Base-by-base conservation (phyloP, 2,113 vertebrate species). In the Carassius gibelio region DNA sequence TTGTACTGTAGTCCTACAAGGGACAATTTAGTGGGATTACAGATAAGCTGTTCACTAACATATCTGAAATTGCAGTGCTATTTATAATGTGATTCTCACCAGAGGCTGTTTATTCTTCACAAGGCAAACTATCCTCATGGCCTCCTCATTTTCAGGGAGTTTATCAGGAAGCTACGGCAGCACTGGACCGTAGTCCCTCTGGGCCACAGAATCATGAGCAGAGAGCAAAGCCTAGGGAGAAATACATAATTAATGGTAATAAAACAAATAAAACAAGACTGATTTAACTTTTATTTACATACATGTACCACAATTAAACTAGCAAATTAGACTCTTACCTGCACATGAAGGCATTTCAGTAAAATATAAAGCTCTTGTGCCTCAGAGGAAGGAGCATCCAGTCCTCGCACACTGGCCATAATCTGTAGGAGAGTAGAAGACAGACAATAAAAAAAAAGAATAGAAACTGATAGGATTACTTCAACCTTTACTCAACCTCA, bases 101-200 rank as follows among this genome's bases (percentile, higher is more conserved):
- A 98, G 92, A 1, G 96, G 95, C 85, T 97, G 96, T 68, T 97
- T 96, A 89, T 97, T 98, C 92, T 98, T 98, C 87, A 98, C 96
- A 88, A 98, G 91, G 87, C 96, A 96, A 50, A 98, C 95, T 52
- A 97, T 97, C 90, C 95, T 94, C 95, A 97, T 94, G 7, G 96
- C 95, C 87, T 98, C 97, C 87, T 98, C 96, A 13, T 95, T 95
- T 69, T 96, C 95, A 4, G 96, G 94, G 83, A 97, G 87, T 30
- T 95, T 92, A 8, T 97, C 95, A 2, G 97, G 96, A 68, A 97
- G 91, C 0, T 96, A 95, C 0, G 96, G 96, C 19, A 98, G 93
- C 7, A 92, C 85, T 0, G 97, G 97, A 19, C 95, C 95, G n/a
- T 95, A 98, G 89, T 97, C 96, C 55, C 93, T 94, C 94, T 95